A percentile compares a stretch with the other conserved stretches of the same genome.
Evolutionary conservation across 2,888 invertebrate species (phyloP).

Genomic region (Microchrysa polita): DNA sequence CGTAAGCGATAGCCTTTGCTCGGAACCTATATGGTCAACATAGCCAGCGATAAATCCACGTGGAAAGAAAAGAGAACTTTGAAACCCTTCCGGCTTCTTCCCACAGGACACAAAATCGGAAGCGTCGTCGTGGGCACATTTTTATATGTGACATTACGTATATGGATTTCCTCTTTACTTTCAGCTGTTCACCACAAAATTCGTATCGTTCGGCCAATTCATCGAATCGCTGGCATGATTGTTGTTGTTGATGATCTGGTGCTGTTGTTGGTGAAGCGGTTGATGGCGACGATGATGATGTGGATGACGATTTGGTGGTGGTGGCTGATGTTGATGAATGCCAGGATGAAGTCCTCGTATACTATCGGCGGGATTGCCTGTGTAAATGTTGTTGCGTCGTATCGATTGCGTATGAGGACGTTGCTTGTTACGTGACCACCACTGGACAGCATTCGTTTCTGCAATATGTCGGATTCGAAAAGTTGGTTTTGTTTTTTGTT

Average conservation of each 20-base stretch:
- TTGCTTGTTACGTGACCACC: constrained; percentile 63
- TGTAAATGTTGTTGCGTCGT: constrained; percentile 63
- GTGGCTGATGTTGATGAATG: constrained; percentile 52
- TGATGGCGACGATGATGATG: constrained; percentile 58
- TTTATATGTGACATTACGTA: neutral
- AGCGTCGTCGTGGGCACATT: constrained; percentile 8
- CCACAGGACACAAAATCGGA: constrained; percentile 10
- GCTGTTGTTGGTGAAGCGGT: constrained; percentile 48
- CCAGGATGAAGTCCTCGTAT: constrained; percentile 60
- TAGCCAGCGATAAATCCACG: neutral
- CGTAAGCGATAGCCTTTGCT: constrained; percentile 7
- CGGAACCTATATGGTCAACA: constrained; percentile 19
- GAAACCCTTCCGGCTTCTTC: constrained; percentile 19
- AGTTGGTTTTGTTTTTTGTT: constrained; percentile 13
- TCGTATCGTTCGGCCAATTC: constrained; percentile 60
- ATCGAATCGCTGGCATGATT: constrained; percentile 52
- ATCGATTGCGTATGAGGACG: constrained; percentile 61
- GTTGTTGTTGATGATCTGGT: constrained; percentile 50
- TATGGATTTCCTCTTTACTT: constrained; percentile 49
- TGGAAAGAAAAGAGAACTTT: constrained; percentile 24
- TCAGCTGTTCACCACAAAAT: constrained; percentile 63
- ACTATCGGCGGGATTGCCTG: constrained; percentile 63
- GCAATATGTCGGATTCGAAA: constrained; percentile 44
- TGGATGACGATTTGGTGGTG: constrained; percentile 56
- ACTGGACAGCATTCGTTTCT: constrained; percentile 63